Evolutionary conservation across 2,797 vertebrate genomes (phyloP).

Genomic region (Pseudomugil gertrudae): DNA sequence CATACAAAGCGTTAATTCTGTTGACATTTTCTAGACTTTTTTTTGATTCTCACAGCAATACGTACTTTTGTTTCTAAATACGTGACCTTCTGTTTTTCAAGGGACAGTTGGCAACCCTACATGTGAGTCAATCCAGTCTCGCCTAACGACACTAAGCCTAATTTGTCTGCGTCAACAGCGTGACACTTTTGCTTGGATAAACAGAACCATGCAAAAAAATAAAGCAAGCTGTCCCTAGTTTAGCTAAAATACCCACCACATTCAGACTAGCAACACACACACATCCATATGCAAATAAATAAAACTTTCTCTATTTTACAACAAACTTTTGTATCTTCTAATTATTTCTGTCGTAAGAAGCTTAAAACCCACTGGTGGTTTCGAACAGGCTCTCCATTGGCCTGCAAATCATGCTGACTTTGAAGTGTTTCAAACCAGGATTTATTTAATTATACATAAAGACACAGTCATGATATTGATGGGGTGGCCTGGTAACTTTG

Average conservation of each 20-base stretch:
- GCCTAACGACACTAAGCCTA: slow-evolving; percentile 2
- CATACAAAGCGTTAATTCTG: too few relatives aligned
- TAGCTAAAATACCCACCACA: slow-evolving; percentile 38
- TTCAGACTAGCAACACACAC: slow-evolving; percentile 30
- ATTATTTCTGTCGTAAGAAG: slow-evolving; percentile 58
- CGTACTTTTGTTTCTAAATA: too few relatives aligned
- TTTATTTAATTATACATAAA: slow-evolving; percentile 80
- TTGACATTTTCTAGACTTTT: too few relatives aligned
- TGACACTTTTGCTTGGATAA: slow-evolving; percentile 14
- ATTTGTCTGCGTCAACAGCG: slow-evolving; percentile 24
- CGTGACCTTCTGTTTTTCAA: too few relatives aligned
- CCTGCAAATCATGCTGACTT: slow-evolving; percentile 59
- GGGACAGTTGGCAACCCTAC: too few relatives aligned
- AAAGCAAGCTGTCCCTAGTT: slow-evolving; percentile 20
- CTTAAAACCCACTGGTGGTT: slow-evolving; percentile 44
- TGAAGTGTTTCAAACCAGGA: slow-evolving; percentile 72
- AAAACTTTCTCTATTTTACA: slow-evolving; percentile 41
- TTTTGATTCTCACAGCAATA: too few relatives aligned
- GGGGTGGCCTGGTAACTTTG: slow-evolving; percentile 63
- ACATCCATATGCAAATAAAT: slow-evolving; percentile 47
- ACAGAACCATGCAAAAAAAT: slow-evolving; percentile 19
- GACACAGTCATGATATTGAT: slow-evolving; percentile 78
- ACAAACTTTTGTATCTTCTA: slow-evolving; percentile 61
- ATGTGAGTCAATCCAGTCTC: slow-evolving; percentile 4
- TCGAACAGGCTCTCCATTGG: slow-evolving; percentile 66